phyloP scores from a whole-genome alignment of 2,113 vertebrate species.

The Rhinichthys klamathensis region DNA sequence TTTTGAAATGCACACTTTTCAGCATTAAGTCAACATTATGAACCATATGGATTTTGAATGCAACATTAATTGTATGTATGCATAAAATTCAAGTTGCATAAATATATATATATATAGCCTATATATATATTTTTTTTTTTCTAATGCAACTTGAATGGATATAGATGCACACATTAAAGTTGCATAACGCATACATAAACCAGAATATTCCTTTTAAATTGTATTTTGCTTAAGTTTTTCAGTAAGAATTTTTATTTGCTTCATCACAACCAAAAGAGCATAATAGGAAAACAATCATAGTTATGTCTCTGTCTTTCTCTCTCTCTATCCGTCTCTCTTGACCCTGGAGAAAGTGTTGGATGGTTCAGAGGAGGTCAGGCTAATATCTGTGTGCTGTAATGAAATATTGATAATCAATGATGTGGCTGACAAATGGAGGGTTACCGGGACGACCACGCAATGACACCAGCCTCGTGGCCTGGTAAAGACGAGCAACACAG shows the following conservation, averaged over 20 bases:
- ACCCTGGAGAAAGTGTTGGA: conserved; percentile 47
- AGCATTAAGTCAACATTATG: not conserved
- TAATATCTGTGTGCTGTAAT: conserved; percentile 52
- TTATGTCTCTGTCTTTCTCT: not conserved
- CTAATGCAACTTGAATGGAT: not conserved
- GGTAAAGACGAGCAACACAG: not conserved
- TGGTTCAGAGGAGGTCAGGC: conserved; percentile 41
- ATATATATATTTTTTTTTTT: too few species aligned
- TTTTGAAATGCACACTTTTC: not conserved
- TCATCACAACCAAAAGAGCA: not conserved
- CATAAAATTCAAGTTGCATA: not conserved
- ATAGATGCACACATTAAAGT: too few species aligned
- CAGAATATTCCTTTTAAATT: too few species aligned
- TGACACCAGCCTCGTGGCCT: not conserved
- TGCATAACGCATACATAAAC: too few species aligned
- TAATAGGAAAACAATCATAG: not conserved
- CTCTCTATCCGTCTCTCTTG: conserved; percentile 25
- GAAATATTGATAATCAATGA: conserved; percentile 65
- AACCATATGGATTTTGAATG: too few species aligned
- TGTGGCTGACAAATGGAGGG: conserved; percentile 54
- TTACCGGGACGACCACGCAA: conserved; percentile 5
- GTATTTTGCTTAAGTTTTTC: not conserved
- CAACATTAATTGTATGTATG: too few species aligned
- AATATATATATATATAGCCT: too few species aligned
- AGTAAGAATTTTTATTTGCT: not conserved